Evolutionary conservation across 2,888 invertebrate genomes (phyloP), one percentile per base, ranked within the genome.

Genomic region (Plagodis dolabraria): DNA sequence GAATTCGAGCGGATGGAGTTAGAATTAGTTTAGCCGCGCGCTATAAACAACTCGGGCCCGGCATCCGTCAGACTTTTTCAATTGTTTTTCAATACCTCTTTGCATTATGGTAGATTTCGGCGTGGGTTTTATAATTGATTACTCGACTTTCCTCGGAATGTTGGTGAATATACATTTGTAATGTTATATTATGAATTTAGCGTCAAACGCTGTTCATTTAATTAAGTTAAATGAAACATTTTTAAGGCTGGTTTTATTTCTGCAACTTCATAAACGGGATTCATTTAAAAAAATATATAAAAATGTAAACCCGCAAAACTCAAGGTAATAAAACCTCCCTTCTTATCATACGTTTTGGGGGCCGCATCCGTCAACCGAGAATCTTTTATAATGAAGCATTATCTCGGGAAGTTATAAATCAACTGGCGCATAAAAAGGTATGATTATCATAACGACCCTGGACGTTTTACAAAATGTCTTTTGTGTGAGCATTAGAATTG

Each of bases 321-420:
- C 47, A 36, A 56, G 48, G 52, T 56, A 47, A 47, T 53, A 54
- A 54, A 48, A 35, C 40, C 35, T 43, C 22, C 47, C 34, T 35
- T 53, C 59, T 46, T 62, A 65, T 65, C 62, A 57, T 57, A 62
- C 50, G 59, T 52, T 60, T 57, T 61, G 45, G 40, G 12, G 43
- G 38, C 48, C 36, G 10, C 60, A 53, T 61, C 60, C 60, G 60
- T 61, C 65, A 56, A 58, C 45, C 49, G 57, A 53, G 60, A 57
- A 63, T 64, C 61, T 64, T 63, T 66, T 64, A 61, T 57, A 59
- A 63, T 62, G 60, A 58, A 53, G 42, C 64, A 66, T 70, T 67
- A 67, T 67, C 61, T 54, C 57, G 49, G 68, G 68, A 70, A 65
- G 67, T 58, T 50, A 67, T 73, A 71, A 73, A 73, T 73, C 70